These are phyloP conservation scores for Apeira syringaria DNA, from an alignment of 2,888 invertebrate genomes.

Conservation along the genomic window DNA sequence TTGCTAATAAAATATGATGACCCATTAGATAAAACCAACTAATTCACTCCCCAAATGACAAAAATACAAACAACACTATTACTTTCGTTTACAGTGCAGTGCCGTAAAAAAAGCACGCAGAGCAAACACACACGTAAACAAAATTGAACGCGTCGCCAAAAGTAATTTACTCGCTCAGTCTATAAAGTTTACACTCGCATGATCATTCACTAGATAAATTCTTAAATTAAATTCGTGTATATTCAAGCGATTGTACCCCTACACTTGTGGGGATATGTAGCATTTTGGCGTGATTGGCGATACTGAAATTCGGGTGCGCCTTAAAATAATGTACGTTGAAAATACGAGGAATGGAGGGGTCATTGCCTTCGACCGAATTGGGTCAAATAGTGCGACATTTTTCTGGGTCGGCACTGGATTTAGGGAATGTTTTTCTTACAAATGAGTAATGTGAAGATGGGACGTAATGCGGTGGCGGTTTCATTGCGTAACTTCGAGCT, in stretches of 20 bases:
- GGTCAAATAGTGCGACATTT: constrained; percentile 72
- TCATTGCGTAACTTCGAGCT: constrained; percentile 28
- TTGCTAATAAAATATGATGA: constrained; percentile 30
- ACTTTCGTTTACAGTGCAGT: constrained; percentile 19
- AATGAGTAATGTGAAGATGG: constrained; percentile 57
- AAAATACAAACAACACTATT: constrained; percentile 40
- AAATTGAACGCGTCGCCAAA: constrained; percentile 43
- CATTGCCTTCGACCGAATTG: constrained; percentile 61
- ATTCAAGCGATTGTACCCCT: constrained; percentile 44
- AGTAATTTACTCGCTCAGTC: constrained; percentile 67
- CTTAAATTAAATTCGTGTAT: constrained; percentile 69
- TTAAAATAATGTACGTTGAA: constrained; percentile 69
- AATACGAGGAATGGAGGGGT: constrained; percentile 50
- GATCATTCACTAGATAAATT: constrained; percentile 79
- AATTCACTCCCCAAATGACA: constrained; percentile 12
- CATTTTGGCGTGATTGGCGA: constrained; percentile 40
- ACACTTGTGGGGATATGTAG: constrained; percentile 34
- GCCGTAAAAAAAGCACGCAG: constrained; percentile 44
- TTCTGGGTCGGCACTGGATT: constrained; percentile 63
- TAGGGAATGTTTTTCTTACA: constrained; percentile 55
- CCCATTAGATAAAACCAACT: constrained; percentile 12
- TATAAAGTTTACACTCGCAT: constrained; percentile 77
- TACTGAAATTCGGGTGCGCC: constrained; percentile 54
- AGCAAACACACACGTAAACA: constrained; percentile 35
- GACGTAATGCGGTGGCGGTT: constrained; percentile 13